Base-by-base conservation (phyloP, 2,888 invertebrate species). In the Helleia helle region DNA sequence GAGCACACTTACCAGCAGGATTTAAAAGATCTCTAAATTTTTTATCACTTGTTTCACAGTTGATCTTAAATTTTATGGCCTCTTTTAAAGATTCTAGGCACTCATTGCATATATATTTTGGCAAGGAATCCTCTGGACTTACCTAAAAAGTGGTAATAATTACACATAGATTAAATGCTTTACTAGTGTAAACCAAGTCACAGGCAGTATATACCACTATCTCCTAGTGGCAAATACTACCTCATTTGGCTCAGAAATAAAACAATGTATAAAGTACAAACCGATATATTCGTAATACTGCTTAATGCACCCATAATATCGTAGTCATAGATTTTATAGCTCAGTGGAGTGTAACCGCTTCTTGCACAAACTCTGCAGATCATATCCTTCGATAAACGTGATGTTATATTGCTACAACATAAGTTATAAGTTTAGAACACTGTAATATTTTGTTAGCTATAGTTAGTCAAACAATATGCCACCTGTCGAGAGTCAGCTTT, bases 1-100 rank as follows among this genome's bases (percentile, higher is more conserved):
- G n/a, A n/a, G n/a, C n/a, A n/a, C n/a, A n/a, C n/a, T n/a, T 59
- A 79, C 83, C 83, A 62, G 62, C 62, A 30, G 83, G 83, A 56
- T 83, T 70, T 8, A 83, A 54, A 46, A 81, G 66, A 49, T 70
- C 71, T 49, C 63, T 73, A 46, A 83, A 84, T 44, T 69, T 76
- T 46, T 65, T 71, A 40, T 83, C 83, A 37, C 81, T 62, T 7
- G 55, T 46, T 51, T 80, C 80, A 64, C 84, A 84, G 25, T 56
- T 67, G 48, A 54, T 72, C 50, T 77, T 83, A 44, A 84, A 81
- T 40, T 59, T 61, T 42, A 83, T 40, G 4, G 76, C 69, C 48
- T 63, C 51, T 46, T 69, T 74, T n/a, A 84, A 50, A 26, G 65
- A 62, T 42, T 74, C 72, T 18, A 81, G 52, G 49, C 84, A 84